These are phyloP conservation scores for Entomyzon cyanotis DNA, from an alignment of 2,113 vertebrate species.

Conservation along the genomic window DNA sequence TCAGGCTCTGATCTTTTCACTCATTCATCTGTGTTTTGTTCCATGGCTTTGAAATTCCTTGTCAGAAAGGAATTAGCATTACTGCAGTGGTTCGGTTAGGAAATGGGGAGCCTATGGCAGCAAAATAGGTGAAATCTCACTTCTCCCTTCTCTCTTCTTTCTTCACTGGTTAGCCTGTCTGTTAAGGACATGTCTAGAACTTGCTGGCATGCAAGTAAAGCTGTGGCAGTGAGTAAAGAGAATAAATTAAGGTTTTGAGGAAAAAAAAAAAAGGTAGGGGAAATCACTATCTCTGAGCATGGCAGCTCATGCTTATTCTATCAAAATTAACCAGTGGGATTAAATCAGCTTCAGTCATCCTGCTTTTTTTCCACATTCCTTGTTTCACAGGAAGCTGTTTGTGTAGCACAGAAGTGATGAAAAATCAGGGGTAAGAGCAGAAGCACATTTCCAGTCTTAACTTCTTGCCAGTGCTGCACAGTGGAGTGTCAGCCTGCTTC, in stretches of 20 bases:
- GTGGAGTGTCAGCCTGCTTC: background rate
- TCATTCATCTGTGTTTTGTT: background rate
- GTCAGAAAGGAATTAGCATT: background rate
- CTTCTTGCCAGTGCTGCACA: background rate
- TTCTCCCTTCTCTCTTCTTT: background rate
- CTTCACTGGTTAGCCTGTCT: accelerated
- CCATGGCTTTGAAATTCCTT: background rate
- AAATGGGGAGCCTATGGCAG: background rate
- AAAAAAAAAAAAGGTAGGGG: background rate
- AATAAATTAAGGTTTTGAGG: background rate
- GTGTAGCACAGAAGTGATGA: background rate
- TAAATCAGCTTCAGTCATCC: background rate
- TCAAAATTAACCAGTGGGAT: background rate
- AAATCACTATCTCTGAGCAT: background rate
- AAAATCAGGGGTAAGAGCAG: background rate
- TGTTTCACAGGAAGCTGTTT: background rate
- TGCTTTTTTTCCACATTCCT: background rate
- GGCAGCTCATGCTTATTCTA: background rate
- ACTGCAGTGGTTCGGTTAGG: background rate
- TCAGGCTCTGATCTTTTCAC: background rate
- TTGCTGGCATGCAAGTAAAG: background rate
- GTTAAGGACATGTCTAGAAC: background rate
- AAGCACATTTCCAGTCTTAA: background rate
- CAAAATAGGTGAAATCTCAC: background rate
- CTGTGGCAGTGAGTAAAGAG: background rate